Evolutionary conservation across 2,113 vertebrate genomes (phyloP), one percentile per base, ranked within the genome.

Genomic region (Pontoporia blainvillei): DNA sequence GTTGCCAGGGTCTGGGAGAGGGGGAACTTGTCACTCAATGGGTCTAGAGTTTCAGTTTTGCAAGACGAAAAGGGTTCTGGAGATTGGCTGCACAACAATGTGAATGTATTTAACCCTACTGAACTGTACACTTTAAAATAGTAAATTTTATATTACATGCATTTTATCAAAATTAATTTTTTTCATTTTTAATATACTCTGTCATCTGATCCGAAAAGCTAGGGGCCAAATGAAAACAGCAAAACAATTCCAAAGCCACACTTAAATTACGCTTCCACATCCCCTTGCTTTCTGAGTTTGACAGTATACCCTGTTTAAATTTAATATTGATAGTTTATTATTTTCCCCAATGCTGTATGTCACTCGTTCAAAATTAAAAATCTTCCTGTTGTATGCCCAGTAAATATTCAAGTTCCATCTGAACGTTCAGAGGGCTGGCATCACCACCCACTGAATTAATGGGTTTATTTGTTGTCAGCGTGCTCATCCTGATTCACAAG

Each of bases 351-450:
- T 54, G 72, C 9, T 76, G 2, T 31, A 23, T n/a, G 20, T 69
- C 57, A 78, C 31, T 49, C n/a, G 85, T 64, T 73, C 34, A 69
- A 87, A 69, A 84, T 20, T 62, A 31, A 94, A 88, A 66, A 61
- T 87, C 31, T 15, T 87, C 27, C 23, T 54, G 6, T n/a, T 36
- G 20, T n/a, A 31, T 62, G 6, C 54, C 84, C 46, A 34, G 41
- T 44, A 85, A 87, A 39, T 52, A 52, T 29, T 17, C 21, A 94
- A 94, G 95, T 34, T 12, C 44, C 20, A 85, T 95, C 92, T 93
- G 92, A 93, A 97, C 12, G 17, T 91, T 97, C 97, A 96, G 97
- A 97, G 95, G 93, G 79, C 89, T 97, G 90, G 49, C 0, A 0
- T 90, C 76, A 72, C 89, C 88, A 84, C 87, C 46, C 11, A 34